Conservation (phyloP, 1,140 invertebrate genomes). For the Tetragnatha versicolor region DNA sequence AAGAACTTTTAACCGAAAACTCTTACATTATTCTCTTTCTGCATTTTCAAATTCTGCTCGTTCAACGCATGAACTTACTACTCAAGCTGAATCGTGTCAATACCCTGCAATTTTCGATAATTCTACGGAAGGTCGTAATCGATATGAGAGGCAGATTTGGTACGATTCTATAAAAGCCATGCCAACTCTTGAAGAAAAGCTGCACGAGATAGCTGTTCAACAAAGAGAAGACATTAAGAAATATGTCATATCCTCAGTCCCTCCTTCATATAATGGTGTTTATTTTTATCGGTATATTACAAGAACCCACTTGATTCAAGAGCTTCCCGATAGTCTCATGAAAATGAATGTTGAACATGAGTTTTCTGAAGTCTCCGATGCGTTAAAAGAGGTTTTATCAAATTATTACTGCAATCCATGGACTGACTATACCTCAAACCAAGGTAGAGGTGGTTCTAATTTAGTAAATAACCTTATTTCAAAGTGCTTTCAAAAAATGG, state of each 20-base stretch:
- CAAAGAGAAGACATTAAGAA: conserved; percentile 58
- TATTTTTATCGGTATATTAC: conserved; percentile 75
- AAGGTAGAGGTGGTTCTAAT: background rate
- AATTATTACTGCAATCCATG: conserved; percentile 7
- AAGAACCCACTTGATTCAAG: conserved; percentile 71
- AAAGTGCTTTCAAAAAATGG: conserved; percentile 34
- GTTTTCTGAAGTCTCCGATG: conserved; percentile 10
- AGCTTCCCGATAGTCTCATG: conserved; percentile 57
- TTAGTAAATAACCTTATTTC: conserved; percentile 10
- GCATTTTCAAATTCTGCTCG: no score
- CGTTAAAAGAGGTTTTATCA: conserved; percentile 5
- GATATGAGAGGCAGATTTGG: conserved; percentile 60
- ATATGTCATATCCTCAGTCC: conserved; percentile 68
- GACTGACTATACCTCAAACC: background rate
- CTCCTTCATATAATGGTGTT: conserved; percentile 73
- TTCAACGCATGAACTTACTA: no score
- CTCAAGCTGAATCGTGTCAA: conserved; percentile 23
- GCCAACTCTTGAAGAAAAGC: conserved; percentile 81
- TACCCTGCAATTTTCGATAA: conserved; percentile 56
- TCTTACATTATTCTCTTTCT: no score
- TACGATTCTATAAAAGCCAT: conserved; percentile 71
- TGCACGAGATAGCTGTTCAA: conserved; percentile 79
- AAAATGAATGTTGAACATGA: conserved; percentile 35
- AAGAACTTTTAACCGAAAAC: no score
- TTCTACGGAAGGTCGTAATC: conserved; percentile 30